Evolutionary conservation across 2,113 vertebrate species (phyloP), one percentile per base, ranked within the genome.

Genomic region (Bubo scandiacus): DNA sequence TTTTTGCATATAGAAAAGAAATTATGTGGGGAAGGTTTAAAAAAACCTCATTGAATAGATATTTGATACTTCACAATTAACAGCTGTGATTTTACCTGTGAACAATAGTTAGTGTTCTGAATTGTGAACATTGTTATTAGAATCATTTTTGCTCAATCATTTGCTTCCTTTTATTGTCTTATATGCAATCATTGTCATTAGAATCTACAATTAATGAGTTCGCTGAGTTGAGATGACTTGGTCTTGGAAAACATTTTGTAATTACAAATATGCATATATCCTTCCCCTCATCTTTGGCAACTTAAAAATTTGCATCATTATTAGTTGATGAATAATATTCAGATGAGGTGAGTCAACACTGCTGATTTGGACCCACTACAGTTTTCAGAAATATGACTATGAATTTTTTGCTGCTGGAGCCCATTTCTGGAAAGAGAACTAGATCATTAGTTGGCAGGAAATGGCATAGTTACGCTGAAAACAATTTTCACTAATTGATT

Each of bases 401-500:
- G 49, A 57, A 5, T 65, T 81, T 92, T 87, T 87, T 95, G 34
- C 65, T 94, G 51, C 70, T 89, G 62, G 62, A 90, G 54, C 61
- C 91, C 54, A 4, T 95, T 89, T 95, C 81, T 95, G 81, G 62
- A 90, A 92, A 62, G 68, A 71, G 59, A 87, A 27, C 43, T 71
- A 40, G 38, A 66, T 80, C 32, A n/a, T 90, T 92, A 92, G 58
- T 66, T 58, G 81, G 62, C 0, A 0, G 74, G 67, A 92, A 94
- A 65, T 72, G 73, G 65, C 59, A 65, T 21, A 40, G 78, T 26
- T 87, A 67, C 6, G 0, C 77, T 70, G 74, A 95, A 86, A 93
- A 71, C 49, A 63, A 21, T 87, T 96, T 94, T 74, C 55, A 66
- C 43, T 93, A 81, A 91, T 77, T 89, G 86, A 90, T 94, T 87